These are phyloP conservation scores for Nothoprocta perdicaria DNA, from an alignment of 2,113 vertebrate species.

Conservation along the genomic window DNA sequence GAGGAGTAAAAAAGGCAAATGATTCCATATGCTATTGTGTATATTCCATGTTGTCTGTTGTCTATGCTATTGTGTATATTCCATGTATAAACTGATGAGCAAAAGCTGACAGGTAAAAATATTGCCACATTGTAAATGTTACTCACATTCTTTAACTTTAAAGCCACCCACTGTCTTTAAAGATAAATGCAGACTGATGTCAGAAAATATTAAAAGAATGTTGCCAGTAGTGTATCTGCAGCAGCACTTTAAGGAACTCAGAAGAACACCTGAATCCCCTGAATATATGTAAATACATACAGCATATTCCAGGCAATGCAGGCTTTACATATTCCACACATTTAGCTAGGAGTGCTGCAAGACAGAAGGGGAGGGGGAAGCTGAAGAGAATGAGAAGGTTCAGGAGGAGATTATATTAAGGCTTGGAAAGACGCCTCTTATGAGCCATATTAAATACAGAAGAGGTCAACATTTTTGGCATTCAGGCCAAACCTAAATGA, in stretches of 20 bases:
- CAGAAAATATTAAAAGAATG: constrained; percentile 12
- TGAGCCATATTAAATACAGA: constrained; percentile 41
- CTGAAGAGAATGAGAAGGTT: constrained; percentile 34
- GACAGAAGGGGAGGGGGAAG: background rate
- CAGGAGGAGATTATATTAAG: constrained; percentile 49
- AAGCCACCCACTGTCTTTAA: background rate
- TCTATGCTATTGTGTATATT: background rate
- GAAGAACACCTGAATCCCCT: constrained; percentile 32
- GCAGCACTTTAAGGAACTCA: constrained; percentile 1
- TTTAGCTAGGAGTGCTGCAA: background rate
- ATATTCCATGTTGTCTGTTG: background rate
- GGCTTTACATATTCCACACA: background rate
- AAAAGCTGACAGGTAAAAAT: background rate
- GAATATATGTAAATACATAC: background rate
- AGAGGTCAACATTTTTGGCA: constrained; percentile 68
- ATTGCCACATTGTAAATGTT: too few species aligned
- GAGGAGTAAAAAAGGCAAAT: background rate
- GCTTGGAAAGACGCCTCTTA: constrained; percentile 59
- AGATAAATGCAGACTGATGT: background rate
- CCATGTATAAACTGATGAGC: background rate
- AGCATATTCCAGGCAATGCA: background rate
- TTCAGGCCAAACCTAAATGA: constrained; percentile 45
- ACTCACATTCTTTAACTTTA: background rate
- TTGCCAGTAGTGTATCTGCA: background rate
- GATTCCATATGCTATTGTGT: background rate